These are phyloP conservation scores for Antheraea pernyi DNA, from an alignment of 1,140 invertebrate species.

Conservation along the genomic window DNA sequence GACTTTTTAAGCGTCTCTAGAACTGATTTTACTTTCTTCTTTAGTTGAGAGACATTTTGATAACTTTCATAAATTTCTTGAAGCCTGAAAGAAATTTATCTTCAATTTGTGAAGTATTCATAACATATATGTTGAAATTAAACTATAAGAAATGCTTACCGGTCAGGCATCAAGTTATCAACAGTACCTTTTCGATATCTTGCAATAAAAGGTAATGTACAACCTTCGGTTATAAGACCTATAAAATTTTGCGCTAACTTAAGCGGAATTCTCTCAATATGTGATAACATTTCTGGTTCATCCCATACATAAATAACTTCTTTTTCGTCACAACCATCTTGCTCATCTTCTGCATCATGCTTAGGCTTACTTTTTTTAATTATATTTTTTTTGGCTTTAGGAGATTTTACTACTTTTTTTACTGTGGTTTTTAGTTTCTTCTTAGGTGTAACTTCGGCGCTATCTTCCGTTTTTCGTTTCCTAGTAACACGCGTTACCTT, in stretches of 20 bases:
- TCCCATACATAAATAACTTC: constrained; percentile 43
- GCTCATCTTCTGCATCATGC: constrained; percentile 17
- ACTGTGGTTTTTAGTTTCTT: constrained; percentile 18
- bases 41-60: constrained; percentile 59
- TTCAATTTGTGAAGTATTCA: no score
- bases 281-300: constrained; percentile 60
- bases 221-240: constrained; percentile 62
- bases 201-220: constrained; percentile 76
- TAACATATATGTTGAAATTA: no score
- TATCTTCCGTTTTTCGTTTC: constrained; percentile 21
- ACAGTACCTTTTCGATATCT: constrained; percentile 72
- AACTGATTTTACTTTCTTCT: constrained; percentile 66
- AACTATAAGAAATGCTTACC: constrained; percentile 36
- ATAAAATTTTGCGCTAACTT: constrained; percentile 63
- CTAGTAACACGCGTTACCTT: constrained; percentile 7
- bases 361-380: constrained; percentile 18
- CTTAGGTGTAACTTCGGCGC: constrained; percentile 19
- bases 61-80: constrained; percentile 68
- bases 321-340: constrained; percentile 21
- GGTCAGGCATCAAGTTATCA: constrained; percentile 66
- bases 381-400: constrained; percentile 13
- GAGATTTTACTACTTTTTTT: constrained; percentile 7
- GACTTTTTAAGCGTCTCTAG: constrained; percentile 58
- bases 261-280: constrained; percentile 49
- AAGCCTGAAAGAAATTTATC: constrained; percentile 36